Conservation (phyloP, 2,888 invertebrate species). For the Chymomyza procnemis region DNA sequence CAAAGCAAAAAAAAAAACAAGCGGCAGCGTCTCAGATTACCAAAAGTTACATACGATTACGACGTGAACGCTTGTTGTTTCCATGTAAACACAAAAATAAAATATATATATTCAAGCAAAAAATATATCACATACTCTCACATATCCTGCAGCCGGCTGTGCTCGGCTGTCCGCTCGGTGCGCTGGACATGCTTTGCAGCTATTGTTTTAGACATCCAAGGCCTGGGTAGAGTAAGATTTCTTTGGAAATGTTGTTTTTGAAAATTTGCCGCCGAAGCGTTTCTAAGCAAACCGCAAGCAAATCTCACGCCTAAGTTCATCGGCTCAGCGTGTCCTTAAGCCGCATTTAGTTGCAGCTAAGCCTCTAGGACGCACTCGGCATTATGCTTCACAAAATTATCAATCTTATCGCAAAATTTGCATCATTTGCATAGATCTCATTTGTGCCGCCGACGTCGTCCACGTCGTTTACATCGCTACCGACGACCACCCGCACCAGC, state of each 20-base stretch:
- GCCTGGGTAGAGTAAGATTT: slow-evolving; percentile 22
- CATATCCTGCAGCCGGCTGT: neutral
- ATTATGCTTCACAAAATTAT: slow-evolving; percentile 1
- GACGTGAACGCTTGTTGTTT: slow-evolving; percentile 37
- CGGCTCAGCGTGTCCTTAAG: slow-evolving; percentile 54
- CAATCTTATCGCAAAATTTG: slow-evolving; percentile 55
- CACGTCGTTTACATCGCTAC: neutral
- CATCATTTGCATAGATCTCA: slow-evolving; percentile 57
- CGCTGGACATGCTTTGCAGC: neutral
- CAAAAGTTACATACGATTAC: slow-evolving; percentile 51
- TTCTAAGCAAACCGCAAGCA: slow-evolving; percentile 41
- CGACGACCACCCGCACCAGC: neutral
- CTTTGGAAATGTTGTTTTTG: slow-evolving; percentile 14
- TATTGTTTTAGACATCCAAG: neutral
- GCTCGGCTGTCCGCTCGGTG: neutral
- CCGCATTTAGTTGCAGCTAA: slow-evolving; percentile 66
- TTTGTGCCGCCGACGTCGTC: neutral
- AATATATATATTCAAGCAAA: too few species aligned
- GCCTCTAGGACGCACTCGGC: slow-evolving; percentile 28
- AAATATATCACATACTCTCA: slow-evolving; percentile 38
- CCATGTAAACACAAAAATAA: slow-evolving; percentile 52
- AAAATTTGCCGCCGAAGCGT: slow-evolving; percentile 13
- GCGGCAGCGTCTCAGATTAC: slow-evolving; percentile 32
- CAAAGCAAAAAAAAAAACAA: neutral
- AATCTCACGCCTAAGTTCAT: slow-evolving; percentile 65